Evolutionary conservation across 2,888 invertebrate species (phyloP).

Genomic region (Drosophila bunnanda): DNA sequence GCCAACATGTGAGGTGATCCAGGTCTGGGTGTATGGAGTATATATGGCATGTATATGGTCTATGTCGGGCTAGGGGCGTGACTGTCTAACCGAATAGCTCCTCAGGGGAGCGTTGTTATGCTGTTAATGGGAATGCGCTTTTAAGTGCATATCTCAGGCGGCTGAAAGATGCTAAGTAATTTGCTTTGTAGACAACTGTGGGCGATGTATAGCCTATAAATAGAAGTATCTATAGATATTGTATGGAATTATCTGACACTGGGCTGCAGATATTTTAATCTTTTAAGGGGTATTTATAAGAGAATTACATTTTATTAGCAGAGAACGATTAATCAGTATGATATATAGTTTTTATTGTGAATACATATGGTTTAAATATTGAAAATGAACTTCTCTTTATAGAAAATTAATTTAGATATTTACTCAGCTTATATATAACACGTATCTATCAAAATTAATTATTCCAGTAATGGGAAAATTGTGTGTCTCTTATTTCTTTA

Average conservation of each 20-base stretch:
- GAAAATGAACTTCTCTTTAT: too few relatives aligned
- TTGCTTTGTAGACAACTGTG: constrained; percentile 25
- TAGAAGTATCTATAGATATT: constrained; percentile 2
- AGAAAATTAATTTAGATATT: too few relatives aligned
- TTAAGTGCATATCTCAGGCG: constrained; percentile 53
- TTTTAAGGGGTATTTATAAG: too few relatives aligned
- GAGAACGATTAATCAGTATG: neutral
- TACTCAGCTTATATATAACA: too few relatives aligned
- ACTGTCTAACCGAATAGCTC: constrained; percentile 13
- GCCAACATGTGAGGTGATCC: constrained; percentile 36
- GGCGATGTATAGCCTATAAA: constrained; percentile 20
- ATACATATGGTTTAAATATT: too few relatives aligned
- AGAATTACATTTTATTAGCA: neutral
- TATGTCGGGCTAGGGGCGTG: constrained; percentile 30
- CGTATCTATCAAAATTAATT: too few relatives aligned
- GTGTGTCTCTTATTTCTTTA: neutral
- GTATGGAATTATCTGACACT: neutral
- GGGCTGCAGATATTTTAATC: neutral
- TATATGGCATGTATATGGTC: constrained; percentile 2
- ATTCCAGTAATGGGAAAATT: neutral
- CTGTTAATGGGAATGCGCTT: constrained; percentile 61
- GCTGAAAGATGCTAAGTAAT: constrained; percentile 48
- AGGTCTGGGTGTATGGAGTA: constrained; percentile 5
- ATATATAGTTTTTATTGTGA: too few relatives aligned
- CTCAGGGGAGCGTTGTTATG: constrained; percentile 42